These are phyloP conservation scores for Dendrolimus punctatus DNA, from an alignment of 1,140 invertebrate species.

Conservation along the genomic window DNA sequence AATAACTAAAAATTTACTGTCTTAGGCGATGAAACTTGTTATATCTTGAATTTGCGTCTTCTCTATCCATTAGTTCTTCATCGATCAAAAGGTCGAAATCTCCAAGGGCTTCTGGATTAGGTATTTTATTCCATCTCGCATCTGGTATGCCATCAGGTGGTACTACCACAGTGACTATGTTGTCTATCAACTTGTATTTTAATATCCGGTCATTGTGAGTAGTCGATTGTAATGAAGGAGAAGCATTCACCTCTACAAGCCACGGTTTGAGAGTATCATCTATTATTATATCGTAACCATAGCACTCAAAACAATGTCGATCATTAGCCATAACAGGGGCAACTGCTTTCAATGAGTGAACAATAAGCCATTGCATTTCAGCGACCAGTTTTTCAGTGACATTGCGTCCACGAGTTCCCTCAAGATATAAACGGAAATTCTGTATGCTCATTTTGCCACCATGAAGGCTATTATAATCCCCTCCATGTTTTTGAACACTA, in stretches of 20 bases:
- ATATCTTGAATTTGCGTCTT: slow-evolving; percentile 22
- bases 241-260: slow-evolving; percentile 95
- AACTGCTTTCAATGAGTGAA: slow-evolving; percentile 86
- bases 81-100: slow-evolving; percentile 93
- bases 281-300: slow-evolving; percentile 93
- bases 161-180: slow-evolving; percentile 92
- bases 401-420: slow-evolving; percentile 90
- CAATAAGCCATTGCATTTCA: slow-evolving; percentile 91
- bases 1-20: slow-evolving; percentile 9
- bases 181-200: slow-evolving; percentile 96
- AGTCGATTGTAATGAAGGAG: slow-evolving; percentile 94
- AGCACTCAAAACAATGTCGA: slow-evolving; percentile 90
- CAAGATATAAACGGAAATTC: slow-evolving; percentile 91
- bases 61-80: slow-evolving; percentile 75
- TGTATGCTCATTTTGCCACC: slow-evolving; percentile 95
- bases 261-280: slow-evolving; percentile 89
- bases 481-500: slow-evolving; percentile 87
- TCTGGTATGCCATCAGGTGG: slow-evolving; percentile 93
- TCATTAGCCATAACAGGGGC: slow-evolving; percentile 86
- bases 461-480: slow-evolving; percentile 95
- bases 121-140: slow-evolving; percentile 92
- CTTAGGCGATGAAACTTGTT: slow-evolving; percentile 18
- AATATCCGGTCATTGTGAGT: slow-evolving; percentile 96
- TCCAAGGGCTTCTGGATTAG: slow-evolving; percentile 83
- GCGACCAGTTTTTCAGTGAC: slow-evolving; percentile 88